Evolutionary conservation across 2,888 invertebrate species (phyloP).

Genomic region (Polydrusus tereticollis): DNA sequence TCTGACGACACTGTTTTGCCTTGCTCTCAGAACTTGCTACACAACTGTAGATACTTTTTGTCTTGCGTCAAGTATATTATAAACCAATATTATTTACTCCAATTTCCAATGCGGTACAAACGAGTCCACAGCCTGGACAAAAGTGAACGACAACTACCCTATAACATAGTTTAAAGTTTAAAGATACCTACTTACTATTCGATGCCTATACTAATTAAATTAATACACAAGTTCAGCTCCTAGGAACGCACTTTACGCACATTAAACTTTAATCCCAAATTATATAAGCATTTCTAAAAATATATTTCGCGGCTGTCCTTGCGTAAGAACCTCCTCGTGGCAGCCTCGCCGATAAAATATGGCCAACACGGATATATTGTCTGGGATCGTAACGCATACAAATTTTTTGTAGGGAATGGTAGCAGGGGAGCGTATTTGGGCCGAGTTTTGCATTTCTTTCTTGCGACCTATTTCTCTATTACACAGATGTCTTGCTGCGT

Average conservation of each 20-base stretch:
- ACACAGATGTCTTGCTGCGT: neutral
- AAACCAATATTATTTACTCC: too few species aligned
- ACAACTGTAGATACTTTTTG: too few species aligned
- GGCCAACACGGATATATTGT: constrained; percentile 33
- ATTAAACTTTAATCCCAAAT: constrained; percentile 26
- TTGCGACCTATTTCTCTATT: constrained; percentile 56
- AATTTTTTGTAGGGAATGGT: constrained; percentile 43
- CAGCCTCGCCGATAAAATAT: constrained; percentile 40
- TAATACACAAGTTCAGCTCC: neutral
- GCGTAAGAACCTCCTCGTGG: constrained; percentile 25
- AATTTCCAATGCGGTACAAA: too few species aligned
- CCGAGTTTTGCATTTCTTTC: constrained; percentile 59
- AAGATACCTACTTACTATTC: too few species aligned
- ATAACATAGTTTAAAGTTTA: too few species aligned
- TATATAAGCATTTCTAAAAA: constrained; percentile 24
- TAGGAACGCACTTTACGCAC: constrained; percentile 22
- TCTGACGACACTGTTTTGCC: too few species aligned
- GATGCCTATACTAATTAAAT: too few species aligned
- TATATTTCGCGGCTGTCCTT: constrained; percentile 21
- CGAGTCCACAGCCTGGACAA: too few species aligned
- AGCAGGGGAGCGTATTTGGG: constrained; percentile 56
- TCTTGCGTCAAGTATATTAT: too few species aligned
- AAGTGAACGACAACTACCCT: too few species aligned
- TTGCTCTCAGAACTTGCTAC: too few species aligned
- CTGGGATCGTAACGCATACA: constrained; percentile 37